Conservation (phyloP, 2,888 invertebrate species). For the Gryllus longicercus region DNA sequence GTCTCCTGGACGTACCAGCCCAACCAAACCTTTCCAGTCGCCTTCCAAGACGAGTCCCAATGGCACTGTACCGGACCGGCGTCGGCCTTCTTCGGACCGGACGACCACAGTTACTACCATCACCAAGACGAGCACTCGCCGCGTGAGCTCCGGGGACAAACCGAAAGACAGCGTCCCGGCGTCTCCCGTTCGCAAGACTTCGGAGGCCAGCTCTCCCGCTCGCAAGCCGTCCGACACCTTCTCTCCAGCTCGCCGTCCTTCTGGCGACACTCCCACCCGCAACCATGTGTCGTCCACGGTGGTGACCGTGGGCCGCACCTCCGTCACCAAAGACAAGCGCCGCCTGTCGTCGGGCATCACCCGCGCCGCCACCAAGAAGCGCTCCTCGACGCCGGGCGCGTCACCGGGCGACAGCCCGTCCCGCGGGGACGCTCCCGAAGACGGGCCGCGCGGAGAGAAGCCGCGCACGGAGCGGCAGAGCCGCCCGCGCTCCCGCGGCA, state of each 20-base stretch:
- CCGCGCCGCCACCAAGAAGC: slow-evolving; percentile 39
- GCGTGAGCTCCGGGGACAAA: slow-evolving; percentile 33
- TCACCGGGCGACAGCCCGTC: slow-evolving; percentile 56
- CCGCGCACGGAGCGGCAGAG: slow-evolving; percentile 33
- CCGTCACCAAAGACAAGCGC: slow-evolving; percentile 31
- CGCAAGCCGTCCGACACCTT: slow-evolving; percentile 33
- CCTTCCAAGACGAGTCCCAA: neutral
- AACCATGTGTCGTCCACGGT: neutral
- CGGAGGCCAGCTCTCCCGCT: slow-evolving; percentile 18
- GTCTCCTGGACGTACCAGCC: slow-evolving; percentile 22
- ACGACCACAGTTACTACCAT: neutral
- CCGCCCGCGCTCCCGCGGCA: slow-evolving; percentile 35
- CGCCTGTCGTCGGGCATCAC: slow-evolving; percentile 37
- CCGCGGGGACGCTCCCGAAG: slow-evolving; percentile 40
- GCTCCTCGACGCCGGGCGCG: slow-evolving; percentile 45
- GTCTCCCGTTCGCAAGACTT: neutral
- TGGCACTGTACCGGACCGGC: slow-evolving; percentile 19
- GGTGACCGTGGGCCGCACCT: neutral
- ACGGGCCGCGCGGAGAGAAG: neutral
- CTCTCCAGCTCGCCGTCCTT: neutral
- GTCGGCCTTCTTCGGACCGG: slow-evolving; percentile 33
- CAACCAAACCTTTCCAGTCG: neutral
- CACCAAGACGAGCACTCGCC: slow-evolving; percentile 21
- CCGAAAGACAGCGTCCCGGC: neutral
- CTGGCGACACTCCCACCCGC: neutral